A percentile compares a stretch with the other conserved stretches of the same genome.
Evolutionary conservation across 2,113 vertebrate species (phyloP).

Genomic region (Anhinga anhinga): DNA sequence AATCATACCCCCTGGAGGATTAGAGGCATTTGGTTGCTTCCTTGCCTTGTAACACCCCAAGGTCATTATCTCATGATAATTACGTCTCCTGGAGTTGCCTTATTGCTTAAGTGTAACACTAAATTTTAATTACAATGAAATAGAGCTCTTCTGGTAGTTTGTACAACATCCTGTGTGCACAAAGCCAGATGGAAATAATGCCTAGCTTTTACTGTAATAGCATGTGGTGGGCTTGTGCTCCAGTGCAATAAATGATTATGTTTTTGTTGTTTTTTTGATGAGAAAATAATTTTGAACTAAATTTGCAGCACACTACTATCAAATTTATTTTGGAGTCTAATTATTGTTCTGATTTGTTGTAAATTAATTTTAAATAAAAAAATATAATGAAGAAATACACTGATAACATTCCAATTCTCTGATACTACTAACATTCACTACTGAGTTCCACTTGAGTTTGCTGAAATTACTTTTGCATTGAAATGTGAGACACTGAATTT

Average conservation of each 20-base stretch:
- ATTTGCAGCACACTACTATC: neutral
- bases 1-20: constrained; percentile 71
- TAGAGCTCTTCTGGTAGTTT: constrained; percentile 80
- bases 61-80: constrained; percentile 85
- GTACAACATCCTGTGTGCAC: constrained; percentile 75
- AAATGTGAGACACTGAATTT: neutral
- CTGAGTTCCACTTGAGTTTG: neutral
- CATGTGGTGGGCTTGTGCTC: constrained; percentile 54
- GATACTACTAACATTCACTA: neutral
- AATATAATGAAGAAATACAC: neutral
- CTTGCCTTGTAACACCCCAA: constrained; percentile 76
- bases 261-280: constrained; percentile 21
- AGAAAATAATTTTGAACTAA: constrained; percentile 21
- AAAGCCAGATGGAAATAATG: constrained; percentile 81
- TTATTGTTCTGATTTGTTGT: neutral
- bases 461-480: neutral
- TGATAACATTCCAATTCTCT: neutral
- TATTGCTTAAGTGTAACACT: constrained; percentile 81
- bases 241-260: constrained; percentile 51
- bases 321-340: neutral
- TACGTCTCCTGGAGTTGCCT: constrained; percentile 80
- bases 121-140: constrained; percentile 87
- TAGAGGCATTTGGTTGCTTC: constrained; percentile 78
- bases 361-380: constrained; percentile 12
- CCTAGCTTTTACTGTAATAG: constrained; percentile 74